Conservation (phyloP, 2,113 vertebrate genomes). For the Mormyrus lacerda region DNA sequence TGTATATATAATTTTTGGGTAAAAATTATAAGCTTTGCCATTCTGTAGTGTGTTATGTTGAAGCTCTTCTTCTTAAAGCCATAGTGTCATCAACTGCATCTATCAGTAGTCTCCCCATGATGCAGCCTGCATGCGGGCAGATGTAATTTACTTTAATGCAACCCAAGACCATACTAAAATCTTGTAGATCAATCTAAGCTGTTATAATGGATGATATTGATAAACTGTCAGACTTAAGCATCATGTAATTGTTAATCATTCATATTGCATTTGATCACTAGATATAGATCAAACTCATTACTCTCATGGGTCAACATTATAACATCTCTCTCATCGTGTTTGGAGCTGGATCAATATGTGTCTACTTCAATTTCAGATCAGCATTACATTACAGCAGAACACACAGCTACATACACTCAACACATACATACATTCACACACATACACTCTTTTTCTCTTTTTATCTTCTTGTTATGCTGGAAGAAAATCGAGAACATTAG, state of each 20-base stretch:
- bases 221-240: slow-evolving; percentile 21
- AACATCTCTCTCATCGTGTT: slow-evolving; percentile 11
- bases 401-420: not conserved
- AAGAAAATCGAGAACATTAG: not conserved
- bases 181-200: slow-evolving; percentile 8
- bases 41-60: not conserved
- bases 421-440: not conserved
- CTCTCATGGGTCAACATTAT: not conserved
- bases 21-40: not conserved
- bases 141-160: slow-evolving; percentile 14
- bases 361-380: not conserved
- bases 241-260: slow-evolving; percentile 23
- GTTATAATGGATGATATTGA: slow-evolving; percentile 21
- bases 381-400: not conserved
- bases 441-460: not conserved
- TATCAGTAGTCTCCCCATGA: not conserved
- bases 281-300: slow-evolving; percentile 21
- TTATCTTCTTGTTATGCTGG: not conserved
- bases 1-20: not conserved
- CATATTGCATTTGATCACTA: slow-evolving; percentile 15
- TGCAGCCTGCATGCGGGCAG: not conserved
- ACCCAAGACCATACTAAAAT: slow-evolving; percentile 15
- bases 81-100: not conserved
- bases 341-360: slow-evolving; percentile 10
- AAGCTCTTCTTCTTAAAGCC: not conserved